Evolutionary conservation across 2,888 invertebrate genomes (phyloP).

Genomic region (Choreutis nemorana): DNA sequence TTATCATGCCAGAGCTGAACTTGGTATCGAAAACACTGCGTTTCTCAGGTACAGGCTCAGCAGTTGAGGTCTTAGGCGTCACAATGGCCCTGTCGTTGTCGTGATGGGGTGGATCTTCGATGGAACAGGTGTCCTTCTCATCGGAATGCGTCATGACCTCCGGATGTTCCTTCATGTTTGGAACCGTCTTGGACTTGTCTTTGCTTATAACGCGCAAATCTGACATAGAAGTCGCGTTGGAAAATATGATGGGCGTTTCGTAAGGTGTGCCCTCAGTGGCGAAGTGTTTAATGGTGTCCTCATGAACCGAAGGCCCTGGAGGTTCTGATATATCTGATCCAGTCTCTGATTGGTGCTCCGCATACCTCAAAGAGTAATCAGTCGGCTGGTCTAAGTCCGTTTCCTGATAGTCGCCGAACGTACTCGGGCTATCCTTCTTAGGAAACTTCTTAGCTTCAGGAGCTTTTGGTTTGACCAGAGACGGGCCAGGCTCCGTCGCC

Average conservation of each 20-base stretch:
- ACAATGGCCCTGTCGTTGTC: constrained; percentile 50
- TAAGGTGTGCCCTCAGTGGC: constrained; percentile 92
- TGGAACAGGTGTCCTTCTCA: constrained; percentile 56
- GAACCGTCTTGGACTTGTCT: constrained; percentile 37
- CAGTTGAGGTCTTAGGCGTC: constrained; percentile 28
- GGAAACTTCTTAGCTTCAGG: constrained; percentile 33
- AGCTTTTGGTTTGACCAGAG: constrained; percentile 27
- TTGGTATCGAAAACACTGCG: constrained; percentile 50
- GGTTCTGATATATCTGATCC: constrained; percentile 61
- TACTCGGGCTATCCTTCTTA: constrained; percentile 44
- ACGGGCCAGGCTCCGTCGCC: constrained; percentile 30
- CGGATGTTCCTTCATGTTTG: constrained; percentile 42
- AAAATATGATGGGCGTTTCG: constrained; percentile 81
- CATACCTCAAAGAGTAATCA: constrained; percentile 89
- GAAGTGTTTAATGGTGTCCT: constrained; percentile 89
- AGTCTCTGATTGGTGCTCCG: constrained; percentile 80
- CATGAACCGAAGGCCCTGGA: constrained; percentile 62
- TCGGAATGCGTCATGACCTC: constrained; percentile 60
- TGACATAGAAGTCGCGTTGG: constrained; percentile 89
- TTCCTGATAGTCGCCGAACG: constrained; percentile 79
- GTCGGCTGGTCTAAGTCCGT: constrained; percentile 93
- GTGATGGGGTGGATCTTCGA: constrained; percentile 50
- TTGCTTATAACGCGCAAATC: constrained; percentile 73
- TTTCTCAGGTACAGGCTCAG: constrained; percentile 31
- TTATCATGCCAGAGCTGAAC: constrained; percentile 74